Base-by-base conservation (phyloP, 2,113 vertebrate species). In the Xyliphius kryptos region DNA sequence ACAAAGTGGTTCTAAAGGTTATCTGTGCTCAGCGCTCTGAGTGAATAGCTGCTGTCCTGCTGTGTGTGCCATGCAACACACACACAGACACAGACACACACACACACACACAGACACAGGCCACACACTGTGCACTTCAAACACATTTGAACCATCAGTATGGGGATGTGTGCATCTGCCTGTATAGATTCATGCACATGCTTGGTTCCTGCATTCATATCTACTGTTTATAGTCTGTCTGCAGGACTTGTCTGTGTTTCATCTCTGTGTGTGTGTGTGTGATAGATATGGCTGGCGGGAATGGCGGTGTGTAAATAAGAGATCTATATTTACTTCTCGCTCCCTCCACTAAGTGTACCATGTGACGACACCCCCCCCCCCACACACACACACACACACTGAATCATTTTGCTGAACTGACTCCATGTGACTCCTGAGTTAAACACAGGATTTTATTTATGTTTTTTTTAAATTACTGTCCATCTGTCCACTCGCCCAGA, bases 221-320 rank as follows among this genome's bases (percentile, higher is more conserved):
- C 40, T 32, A 32, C 26, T 32, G 26, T 32, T 32, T 32, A 32
- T 32, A 32, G 26, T 32, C 4, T 6, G 26, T 32, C 26, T 32
- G 26, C 26, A 2, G 26, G 26, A 32, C 26, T 32, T 32, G 26
- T 32, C 44, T 3, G 9, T 49, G 11, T 16, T 38, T 5, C 20
- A 6, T 37, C 10, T 38, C 51, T 68, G 40, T 69, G 55, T 26
- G 21, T 59, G 48, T 70, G 43, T 67, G 54, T 51, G 65, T 49
- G 61, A 46, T 37, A 22, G 46, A 52, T 47, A 57, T 69, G 71
- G 7, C 22, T 15, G 8, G 56, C 7, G 38, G 61, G 52, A 13
- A 36, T 36, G 38, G 41, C 50, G 9, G 41, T 66, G 71, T 69
- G 58, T 73, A 73, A 73, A 66, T 66, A 73, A 63, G 48, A 69